These are phyloP conservation scores for Deilephila porcellus DNA, from an alignment of 2,888 invertebrate species.

Conservation along the genomic window DNA sequence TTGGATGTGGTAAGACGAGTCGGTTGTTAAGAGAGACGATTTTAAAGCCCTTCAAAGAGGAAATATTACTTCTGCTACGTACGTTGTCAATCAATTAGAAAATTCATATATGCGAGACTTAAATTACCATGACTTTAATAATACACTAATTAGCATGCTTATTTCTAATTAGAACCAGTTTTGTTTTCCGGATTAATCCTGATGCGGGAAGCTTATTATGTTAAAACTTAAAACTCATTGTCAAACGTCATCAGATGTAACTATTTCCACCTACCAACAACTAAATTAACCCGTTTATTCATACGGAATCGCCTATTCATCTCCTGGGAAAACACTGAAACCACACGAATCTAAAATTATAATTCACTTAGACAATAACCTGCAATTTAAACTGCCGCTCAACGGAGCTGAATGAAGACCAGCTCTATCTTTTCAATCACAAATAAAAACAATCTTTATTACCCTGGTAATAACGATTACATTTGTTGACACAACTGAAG, in stretches of 20 bases:
- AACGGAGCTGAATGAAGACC: background rate
- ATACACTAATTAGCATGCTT: background rate
- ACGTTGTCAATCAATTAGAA: background rate
- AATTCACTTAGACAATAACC: constrained; percentile 24
- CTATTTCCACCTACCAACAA: background rate
- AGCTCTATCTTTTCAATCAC: background rate
- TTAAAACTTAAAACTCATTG: background rate
- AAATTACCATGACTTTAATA: background rate
- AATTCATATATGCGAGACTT: background rate
- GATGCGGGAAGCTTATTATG: background rate
- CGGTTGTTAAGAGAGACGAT: too few species aligned
- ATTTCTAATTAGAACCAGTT: constrained; percentile 3
- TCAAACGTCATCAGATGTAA: background rate
- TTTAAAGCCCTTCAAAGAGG: too few species aligned
- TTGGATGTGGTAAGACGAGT: too few species aligned
- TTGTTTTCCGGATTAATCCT: constrained; percentile 6
- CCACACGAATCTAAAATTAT: constrained; percentile 23
- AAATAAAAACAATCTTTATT: background rate
- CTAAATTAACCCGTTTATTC: background rate
- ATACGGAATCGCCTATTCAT: constrained; percentile 12
- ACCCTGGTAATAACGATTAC: background rate
- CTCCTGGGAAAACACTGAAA: constrained; percentile 16
- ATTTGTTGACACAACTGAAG: background rate
- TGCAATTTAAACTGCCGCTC: constrained; percentile 16
- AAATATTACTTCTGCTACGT: too few species aligned